Base-by-base conservation (phyloP, 1,140 invertebrate genomes). In the Thaumatotibia leucotreta region DNA sequence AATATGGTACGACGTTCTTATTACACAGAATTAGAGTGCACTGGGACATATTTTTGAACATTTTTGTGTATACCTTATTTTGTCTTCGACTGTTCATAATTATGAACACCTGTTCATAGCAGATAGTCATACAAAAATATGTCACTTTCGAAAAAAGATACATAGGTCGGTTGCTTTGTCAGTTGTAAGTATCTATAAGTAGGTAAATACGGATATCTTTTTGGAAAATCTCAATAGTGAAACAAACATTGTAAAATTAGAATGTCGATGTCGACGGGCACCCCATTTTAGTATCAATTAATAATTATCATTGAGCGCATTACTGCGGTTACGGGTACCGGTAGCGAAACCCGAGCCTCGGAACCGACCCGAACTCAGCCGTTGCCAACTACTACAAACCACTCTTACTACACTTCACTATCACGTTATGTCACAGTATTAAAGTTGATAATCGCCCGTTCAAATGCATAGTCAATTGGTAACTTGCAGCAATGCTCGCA, bases 271-370 rank as follows among this genome's bases (percentile, higher is more conserved):
- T 2, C n/a, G n/a, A n/a, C n/a, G n/a, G n/a, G n/a, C n/a, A n/a
- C 54, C 23, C 14, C 14, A 58, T 24, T 58, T 27, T 27, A 58
- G 29, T 58, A 58, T 24, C 29, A 58, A 24, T 58, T 58, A 58
- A 27, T 58, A 58, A 58, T 24, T 27, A 58, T 58, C 24, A 31
- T 23, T 27, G 22, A 14, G 39, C 39, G 6, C 6, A 49, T 54
- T 27, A 54, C 52, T 29, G 39, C 39, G 39, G 39, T 45, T 45
- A 45, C 39, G 39, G 39, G 14, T 45, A 45, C 39, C 39, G 39
- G 52, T 58, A 58, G 52, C 24, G 52, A 58, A 58, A 58, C 24
- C 52, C 23, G 52, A 58, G 32, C 14, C 61, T 29, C 32, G 17
- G 35, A 39, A 32, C 29, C 20, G 24, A 22, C 23, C 4, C 29